These are phyloP conservation scores for Rhabdophis nuchalis DNA, from an alignment of 2,797 vertebrate species.

Conservation along the genomic window DNA sequence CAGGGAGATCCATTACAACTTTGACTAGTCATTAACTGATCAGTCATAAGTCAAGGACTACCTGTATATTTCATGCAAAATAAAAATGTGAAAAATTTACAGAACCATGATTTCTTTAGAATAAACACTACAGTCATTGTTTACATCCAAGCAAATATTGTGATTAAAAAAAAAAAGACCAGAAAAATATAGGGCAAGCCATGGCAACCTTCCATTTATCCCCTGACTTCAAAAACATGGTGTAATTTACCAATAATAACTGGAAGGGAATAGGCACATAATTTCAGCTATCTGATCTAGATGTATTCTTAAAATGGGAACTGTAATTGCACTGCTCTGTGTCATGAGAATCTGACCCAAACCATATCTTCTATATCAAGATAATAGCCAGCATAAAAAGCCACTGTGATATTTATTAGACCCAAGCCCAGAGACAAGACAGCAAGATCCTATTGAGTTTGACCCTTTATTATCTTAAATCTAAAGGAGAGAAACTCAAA, in stretches of 20 bases:
- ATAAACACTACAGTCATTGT: neutral
- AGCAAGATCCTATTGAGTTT: neutral
- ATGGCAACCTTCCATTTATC: neutral
- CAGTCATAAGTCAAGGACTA: neutral
- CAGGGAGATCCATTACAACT: neutral
- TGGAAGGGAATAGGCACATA: neutral
- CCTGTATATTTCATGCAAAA: neutral
- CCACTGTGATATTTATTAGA: neutral
- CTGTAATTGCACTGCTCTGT: neutral
- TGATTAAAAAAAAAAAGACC: neutral
- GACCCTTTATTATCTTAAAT: neutral
- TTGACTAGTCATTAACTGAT: neutral
- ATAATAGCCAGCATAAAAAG: neutral
- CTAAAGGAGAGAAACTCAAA: neutral
- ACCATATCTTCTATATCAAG: neutral
- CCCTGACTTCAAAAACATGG: neutral
- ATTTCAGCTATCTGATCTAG: neutral
- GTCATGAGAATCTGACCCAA: neutral
- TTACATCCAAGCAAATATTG: neutral
- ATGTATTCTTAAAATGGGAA: neutral
- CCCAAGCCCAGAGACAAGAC: neutral
- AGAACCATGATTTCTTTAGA: neutral
- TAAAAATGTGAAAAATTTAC: neutral
- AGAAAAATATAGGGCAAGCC: neutral
- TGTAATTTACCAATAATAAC: neutral